phyloP scores from a whole-genome alignment of 2,888 invertebrate genomes.

The Scaptomyza cyrtandrae region DNA sequence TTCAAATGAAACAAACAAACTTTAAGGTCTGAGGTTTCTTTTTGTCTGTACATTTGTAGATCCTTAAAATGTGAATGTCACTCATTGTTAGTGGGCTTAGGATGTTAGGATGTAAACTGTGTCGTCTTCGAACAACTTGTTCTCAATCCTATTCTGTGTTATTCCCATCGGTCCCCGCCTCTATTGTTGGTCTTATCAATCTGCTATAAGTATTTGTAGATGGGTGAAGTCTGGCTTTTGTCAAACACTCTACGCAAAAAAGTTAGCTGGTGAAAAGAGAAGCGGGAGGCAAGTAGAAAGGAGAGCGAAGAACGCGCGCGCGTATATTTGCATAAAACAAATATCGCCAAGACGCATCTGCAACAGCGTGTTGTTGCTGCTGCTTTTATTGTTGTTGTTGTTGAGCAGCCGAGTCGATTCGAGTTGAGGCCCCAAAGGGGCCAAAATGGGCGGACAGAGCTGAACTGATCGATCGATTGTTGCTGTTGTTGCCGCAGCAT shows the following conservation, averaged over 20 bases:
- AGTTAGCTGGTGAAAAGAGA: background rate
- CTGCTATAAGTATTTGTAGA: conserved; percentile 36
- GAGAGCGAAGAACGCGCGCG: background rate
- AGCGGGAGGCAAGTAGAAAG: background rate
- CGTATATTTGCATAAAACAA: conserved; percentile 73
- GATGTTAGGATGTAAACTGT: no score
- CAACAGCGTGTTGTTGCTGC: conserved; percentile 27
- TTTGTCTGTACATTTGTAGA: no score
- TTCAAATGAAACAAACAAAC: no score
- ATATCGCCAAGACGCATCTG: conserved; percentile 58
- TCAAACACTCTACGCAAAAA: conserved; percentile 59
- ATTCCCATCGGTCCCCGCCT: no score
- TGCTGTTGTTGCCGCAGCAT: conserved; percentile 18
- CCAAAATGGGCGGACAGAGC: conserved; percentile 80
- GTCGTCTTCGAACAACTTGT: no score
- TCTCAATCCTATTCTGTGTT: no score
- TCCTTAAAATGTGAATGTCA: no score
- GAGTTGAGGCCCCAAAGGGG: conserved; percentile 69
- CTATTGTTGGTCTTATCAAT: conserved; percentile 60
- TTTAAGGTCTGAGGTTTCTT: no score
- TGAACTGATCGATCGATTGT: conserved; percentile 83
- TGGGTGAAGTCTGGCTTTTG: conserved; percentile 44
- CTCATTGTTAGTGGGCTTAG: no score
- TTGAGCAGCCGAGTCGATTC: conserved; percentile 6
- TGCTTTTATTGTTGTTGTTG: conserved; percentile 13